Conservation (phyloP, 92 coral and sea anemone species). For the Galaxea fascicularis region DNA sequence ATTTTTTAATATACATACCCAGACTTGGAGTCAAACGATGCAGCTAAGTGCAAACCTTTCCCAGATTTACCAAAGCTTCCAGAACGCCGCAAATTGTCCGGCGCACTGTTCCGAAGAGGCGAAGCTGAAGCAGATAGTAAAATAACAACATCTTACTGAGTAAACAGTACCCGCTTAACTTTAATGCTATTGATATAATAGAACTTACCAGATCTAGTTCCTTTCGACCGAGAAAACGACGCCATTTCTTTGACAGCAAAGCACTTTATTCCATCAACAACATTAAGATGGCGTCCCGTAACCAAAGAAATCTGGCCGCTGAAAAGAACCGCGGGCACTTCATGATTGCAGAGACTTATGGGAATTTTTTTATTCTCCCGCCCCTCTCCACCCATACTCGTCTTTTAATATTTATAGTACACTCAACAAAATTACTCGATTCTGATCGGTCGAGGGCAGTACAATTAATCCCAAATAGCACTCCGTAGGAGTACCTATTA, state of each 20-base stretch:
- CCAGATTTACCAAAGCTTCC: slow-evolving; percentile 88
- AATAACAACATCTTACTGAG: not conserved
- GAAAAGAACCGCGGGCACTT: slow-evolving; percentile 32
- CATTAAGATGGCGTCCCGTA: slow-evolving; percentile 87
- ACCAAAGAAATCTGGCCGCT: slow-evolving; percentile 84
- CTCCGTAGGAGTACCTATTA: too few species aligned
- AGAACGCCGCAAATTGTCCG: slow-evolving; percentile 77
- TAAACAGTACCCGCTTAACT: not conserved
- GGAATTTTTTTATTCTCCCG: not conserved
- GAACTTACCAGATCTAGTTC: slow-evolving; percentile 84
- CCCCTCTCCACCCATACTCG: too few species aligned
- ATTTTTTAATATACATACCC: slow-evolving; percentile 19
- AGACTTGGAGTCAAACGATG: slow-evolving; percentile 84
- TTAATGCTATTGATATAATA: too few species aligned
- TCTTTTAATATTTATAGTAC: too few species aligned
- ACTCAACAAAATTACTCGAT: too few species aligned
- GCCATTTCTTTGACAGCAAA: slow-evolving; percentile 68
- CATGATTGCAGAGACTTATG: not conserved
- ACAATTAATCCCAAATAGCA: too few species aligned
- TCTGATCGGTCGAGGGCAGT: too few species aligned
- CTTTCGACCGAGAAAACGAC: slow-evolving; percentile 88
- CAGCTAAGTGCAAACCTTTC: slow-evolving; percentile 76
- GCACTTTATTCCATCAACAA: slow-evolving; percentile 22
- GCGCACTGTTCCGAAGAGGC: slow-evolving; percentile 85
- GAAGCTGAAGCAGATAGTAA: slow-evolving; percentile 70